Conservation (phyloP, 2,888 invertebrate genomes). For the Drosophila anomelani region DNA sequence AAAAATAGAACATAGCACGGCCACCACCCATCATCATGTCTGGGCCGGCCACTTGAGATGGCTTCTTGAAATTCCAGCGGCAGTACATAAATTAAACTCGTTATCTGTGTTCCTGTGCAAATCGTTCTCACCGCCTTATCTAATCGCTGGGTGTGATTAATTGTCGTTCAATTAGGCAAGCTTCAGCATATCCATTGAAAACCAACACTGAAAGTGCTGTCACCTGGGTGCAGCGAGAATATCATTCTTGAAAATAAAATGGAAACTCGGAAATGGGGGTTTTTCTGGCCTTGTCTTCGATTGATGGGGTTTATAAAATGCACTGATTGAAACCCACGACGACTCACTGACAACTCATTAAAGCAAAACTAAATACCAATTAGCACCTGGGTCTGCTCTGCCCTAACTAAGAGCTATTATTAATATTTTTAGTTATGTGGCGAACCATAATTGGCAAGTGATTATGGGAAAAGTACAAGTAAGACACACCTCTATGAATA, state of each 20-base stretch:
- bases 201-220: slow-evolving; percentile 27
- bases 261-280: slow-evolving; percentile 6
- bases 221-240: slow-evolving; percentile 15
- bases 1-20: slow-evolving; percentile 2
- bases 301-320: background rate
- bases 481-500: background rate
- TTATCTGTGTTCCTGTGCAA: slow-evolving; percentile 23
- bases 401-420: background rate
- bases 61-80: slow-evolving; percentile 27
- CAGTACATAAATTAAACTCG: slow-evolving; percentile 37
- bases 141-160: slow-evolving; percentile 44
- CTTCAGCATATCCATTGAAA: slow-evolving; percentile 27
- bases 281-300: slow-evolving; percentile 10
- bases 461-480: slow-evolving; percentile 1
- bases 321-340: background rate
- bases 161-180: slow-evolving; percentile 44
- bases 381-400: background rate
- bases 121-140: slow-evolving; percentile 27
- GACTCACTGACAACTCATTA: background rate
- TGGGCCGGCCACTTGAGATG: slow-evolving; percentile 27
- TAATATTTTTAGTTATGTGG: background rate
- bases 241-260: slow-evolving; percentile 3
- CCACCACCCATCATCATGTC: background rate
- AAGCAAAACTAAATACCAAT: background rate
- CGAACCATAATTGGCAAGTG: background rate